Evolutionary conservation across 2,888 invertebrate genomes (phyloP), one percentile per base, ranked within the genome.

Genomic region (Leucophora obtusa): DNA sequence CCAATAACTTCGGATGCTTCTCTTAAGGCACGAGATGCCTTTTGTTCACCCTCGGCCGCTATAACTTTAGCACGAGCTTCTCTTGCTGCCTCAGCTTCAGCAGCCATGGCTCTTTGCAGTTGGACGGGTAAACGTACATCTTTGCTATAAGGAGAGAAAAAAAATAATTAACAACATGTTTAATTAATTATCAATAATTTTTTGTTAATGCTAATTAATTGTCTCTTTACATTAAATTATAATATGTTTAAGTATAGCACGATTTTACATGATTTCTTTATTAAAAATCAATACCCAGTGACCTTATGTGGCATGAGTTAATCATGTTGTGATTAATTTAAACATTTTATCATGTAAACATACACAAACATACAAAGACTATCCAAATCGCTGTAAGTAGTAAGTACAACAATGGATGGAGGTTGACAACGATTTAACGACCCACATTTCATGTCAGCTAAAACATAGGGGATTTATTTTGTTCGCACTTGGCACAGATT

Each of bases 1-100:
- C 96, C 95, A 86, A 98, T 97, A 60, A 98, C 96, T 89, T 98
- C 98, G 8, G 98, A 98, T 17, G 98, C 99, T 87, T 98, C 98
- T 72, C 97, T 94, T 43, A 98, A 92, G 0, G 98, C 98, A 28
- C 96, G 91, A 15, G 98, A 97, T 3, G 98, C 98, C 87, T 97
- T 97, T 88, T 97, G 97, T 89, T 99, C 98, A 50, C 98, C 98
- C 89, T 98, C 98, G 9, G 98, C 98, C 0, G 98, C 97, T 84
- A 98, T 98, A n/a, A 98, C 97, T 92, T 98, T 97, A 79, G 97
- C 97, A 33, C 97, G 93, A 17, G 97, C 97, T 89, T 98, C 97
- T 50, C 97, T 92, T 0, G 97, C 95, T 0, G 97, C 97, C 87
- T 98, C 97, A 0, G 97, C 98, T 90, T 98, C 98, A 0, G 97